Base-by-base conservation (phyloP, 2,797 vertebrate species). In the Danionella dracula region DNA sequence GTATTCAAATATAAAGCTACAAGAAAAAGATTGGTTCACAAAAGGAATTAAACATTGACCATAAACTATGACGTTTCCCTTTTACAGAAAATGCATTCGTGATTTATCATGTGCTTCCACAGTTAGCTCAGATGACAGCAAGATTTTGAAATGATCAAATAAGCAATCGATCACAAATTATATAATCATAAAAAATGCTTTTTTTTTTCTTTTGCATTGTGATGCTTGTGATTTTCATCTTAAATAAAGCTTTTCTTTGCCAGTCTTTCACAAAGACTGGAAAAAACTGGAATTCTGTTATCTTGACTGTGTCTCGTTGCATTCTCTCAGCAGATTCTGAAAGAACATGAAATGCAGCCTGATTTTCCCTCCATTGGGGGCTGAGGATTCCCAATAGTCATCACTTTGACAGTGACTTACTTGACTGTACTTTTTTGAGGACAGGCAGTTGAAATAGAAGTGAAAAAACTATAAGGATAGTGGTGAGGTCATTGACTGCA, bases 231-330 rank as follows among this genome's bases (percentile, higher is more conserved):
- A 40, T 8, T 55, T 40, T 15, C 20, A 27, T 11, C 7, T 10
- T 13, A 37, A 17, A 17, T 55, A 32, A 55, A 55, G 38, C 53
- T 55, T 55, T 55, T 20, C 40, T 55, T 38, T 55, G 53, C 38
- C 53, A 38, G 34, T 15, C 34, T 55, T 55, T 40, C 35, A 55
- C 53, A 27, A 55, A 55, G 53, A 55, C 53, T 55, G 53, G 53
- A 19, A 38, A 38, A 55, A 55, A 8, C 19, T 34, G 23, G 34
- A 34, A 15, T 55, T 55, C 53, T 38, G 53, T 55, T 55, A 19
- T 55, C 35, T 38, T 23, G 53, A 55, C n/a, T 55, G 53, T 55
- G 8, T 55, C 51, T 55, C 12, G 2, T 55, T 38, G 35, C 51
- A 16, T 27, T 40, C n/a, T 55, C 53, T 55, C 34, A 27, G 21